Base-by-base conservation (phyloP, 1,140 invertebrate genomes). In the Caenorhabditis brenneri region DNA sequence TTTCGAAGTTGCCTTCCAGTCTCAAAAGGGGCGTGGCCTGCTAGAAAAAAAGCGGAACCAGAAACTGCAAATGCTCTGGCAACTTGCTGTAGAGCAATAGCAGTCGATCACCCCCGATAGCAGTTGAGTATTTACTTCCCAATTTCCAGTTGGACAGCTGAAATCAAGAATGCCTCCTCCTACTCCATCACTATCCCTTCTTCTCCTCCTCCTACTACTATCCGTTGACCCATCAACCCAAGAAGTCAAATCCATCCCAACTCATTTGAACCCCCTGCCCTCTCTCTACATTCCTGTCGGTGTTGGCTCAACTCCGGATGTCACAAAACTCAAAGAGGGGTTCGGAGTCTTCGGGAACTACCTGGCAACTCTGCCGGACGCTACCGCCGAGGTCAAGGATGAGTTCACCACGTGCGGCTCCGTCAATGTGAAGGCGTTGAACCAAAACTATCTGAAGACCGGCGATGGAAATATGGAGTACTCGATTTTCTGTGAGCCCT, bases 71-170 rank as follows among this genome's bases (percentile, higher is more conserved):
- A n/a, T n/a, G n/a, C n/a, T n/a, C n/a, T n/a, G n/a, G n/a, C n/a
- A n/a, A n/a, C n/a, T n/a, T n/a, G n/a, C n/a, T n/a, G n/a, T n/a
- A n/a, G n/a, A n/a, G n/a, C n/a, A n/a, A n/a, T n/a, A n/a, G n/a
- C n/a, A n/a, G n/a, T n/a, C n/a, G n/a, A n/a, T n/a, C n/a, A n/a
- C n/a, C n/a, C n/a, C n/a, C n/a, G n/a, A n/a, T n/a, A n/a, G n/a
- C n/a, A n/a, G n/a, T n/a, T n/a, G n/a, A n/a, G n/a, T n/a, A n/a
- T n/a, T 51, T n/a, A 5, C 15, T 15, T 10, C 19, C 39, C n/a
- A n/a, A 51, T 51, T 74, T 74, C 10, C 65, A 74, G 65, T 74
- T 74, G 65, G 65, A 74, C 65, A 42, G 65, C 65, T 74, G 65
- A 46, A 74, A 74, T 74, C 36, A 74, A 42, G 65, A 74, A 74